phyloP scores from a whole-genome alignment of 2,888 invertebrate genomes.

The Blastobasis adustella region DNA sequence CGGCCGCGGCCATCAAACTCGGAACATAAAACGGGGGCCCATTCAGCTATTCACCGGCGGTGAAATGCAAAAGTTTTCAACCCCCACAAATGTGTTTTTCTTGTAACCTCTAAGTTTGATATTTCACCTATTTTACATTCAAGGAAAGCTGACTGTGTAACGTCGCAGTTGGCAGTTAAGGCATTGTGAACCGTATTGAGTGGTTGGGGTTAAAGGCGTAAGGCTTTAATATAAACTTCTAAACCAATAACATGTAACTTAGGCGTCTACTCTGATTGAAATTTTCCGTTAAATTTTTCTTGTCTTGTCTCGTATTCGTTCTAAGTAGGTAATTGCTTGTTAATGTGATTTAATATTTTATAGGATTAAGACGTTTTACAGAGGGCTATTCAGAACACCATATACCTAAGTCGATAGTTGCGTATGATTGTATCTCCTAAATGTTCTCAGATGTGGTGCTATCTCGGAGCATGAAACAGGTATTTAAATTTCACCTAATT shows the following conservation, averaged over 20 bases:
- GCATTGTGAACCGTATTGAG: slow-evolving; percentile 10
- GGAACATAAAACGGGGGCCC: slow-evolving; percentile 30
- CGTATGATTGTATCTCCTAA: too few relatives aligned
- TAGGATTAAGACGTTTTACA: too few relatives aligned
- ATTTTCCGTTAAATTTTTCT: too few relatives aligned
- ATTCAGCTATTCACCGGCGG: slow-evolving; percentile 24
- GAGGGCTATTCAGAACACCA: too few relatives aligned
- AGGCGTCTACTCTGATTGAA: neutral
- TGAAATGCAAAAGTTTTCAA: slow-evolving; percentile 35
- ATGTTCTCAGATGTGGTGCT: too few relatives aligned
- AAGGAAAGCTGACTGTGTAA: slow-evolving; percentile 32
- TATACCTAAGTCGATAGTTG: too few relatives aligned
- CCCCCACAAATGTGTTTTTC: slow-evolving; percentile 58
- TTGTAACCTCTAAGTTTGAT: slow-evolving; percentile 45
- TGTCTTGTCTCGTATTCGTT: too few relatives aligned
- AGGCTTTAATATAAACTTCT: neutral
- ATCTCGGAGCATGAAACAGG: too few relatives aligned
- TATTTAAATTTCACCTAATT: too few relatives aligned
- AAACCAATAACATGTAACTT: neutral
- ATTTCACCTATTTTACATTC: slow-evolving; percentile 53
- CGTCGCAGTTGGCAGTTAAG: slow-evolving; percentile 30
- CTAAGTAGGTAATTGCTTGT: too few relatives aligned
- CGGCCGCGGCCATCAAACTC: slow-evolving; percentile 29
- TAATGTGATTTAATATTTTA: too few relatives aligned
- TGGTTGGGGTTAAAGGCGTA: too few relatives aligned